Conservation (phyloP, 2,797 vertebrate species). For the Hozukius guyotensis region DNA sequence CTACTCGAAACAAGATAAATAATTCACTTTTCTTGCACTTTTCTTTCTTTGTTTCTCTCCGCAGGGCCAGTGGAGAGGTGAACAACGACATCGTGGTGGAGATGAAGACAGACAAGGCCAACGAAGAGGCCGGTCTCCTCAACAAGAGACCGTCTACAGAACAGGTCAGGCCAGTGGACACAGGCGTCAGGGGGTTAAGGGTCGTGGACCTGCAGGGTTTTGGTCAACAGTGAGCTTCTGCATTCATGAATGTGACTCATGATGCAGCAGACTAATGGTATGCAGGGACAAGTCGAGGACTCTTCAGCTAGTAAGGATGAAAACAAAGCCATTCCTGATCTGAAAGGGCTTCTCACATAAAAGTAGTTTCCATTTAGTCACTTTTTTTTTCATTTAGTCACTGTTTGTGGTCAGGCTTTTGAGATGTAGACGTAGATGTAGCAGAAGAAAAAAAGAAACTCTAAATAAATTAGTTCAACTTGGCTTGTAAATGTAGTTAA, state of each 20-base stretch:
- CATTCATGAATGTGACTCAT: conserved; percentile 14
- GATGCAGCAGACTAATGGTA: neutral
- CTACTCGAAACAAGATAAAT: neutral
- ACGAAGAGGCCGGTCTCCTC: conserved; percentile 87
- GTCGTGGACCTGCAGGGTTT: neutral
- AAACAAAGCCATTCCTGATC: neutral
- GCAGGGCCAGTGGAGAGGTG: conserved; percentile 72
- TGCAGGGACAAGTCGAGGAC: neutral
- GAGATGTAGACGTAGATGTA: neutral
- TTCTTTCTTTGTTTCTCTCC: neutral
- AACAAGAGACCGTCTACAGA: conserved; percentile 72
- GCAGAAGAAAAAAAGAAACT: neutral
- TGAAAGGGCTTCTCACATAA: neutral
- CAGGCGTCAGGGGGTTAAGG: neutral
- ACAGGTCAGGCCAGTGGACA: conserved; percentile 65
- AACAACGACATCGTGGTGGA: conserved; percentile 85
- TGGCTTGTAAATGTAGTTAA: neutral
- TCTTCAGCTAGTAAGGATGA: neutral
- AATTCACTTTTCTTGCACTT: neutral
- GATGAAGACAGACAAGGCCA: conserved; percentile 86
- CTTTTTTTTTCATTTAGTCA: neutral
- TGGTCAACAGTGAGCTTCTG: neutral
- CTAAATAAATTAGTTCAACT: neutral
- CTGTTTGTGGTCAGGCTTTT: neutral
- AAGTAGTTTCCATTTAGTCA: neutral